phyloP scores from a whole-genome alignment of 2,888 invertebrate genomes.

The Euclidia mi region DNA sequence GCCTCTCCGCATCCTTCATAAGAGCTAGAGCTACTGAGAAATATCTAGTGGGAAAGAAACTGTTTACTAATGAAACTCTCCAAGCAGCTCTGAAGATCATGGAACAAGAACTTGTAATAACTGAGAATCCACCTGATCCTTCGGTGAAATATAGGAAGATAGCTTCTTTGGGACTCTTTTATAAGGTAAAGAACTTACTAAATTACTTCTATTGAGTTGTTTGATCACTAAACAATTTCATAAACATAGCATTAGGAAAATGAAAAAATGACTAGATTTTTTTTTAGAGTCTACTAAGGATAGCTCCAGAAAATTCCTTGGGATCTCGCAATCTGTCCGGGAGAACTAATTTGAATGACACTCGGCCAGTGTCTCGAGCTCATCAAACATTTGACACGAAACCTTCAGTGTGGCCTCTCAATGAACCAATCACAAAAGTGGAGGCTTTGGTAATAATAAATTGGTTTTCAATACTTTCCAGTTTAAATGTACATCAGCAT shows the following conservation, averaged over 20 bases:
- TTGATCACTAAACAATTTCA: too few species aligned
- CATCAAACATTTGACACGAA: conserved; percentile 91
- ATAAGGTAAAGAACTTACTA: too few species aligned
- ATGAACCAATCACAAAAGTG: conserved; percentile 90
- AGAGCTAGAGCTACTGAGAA: conserved; percentile 88
- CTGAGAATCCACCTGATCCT: conserved; percentile 84
- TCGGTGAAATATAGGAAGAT: conserved; percentile 89
- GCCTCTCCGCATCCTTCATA: conserved; percentile 80
- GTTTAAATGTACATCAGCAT: too few species aligned
- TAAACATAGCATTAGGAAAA: too few species aligned
- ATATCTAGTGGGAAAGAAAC: conserved; percentile 77
- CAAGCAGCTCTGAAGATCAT: conserved; percentile 69
- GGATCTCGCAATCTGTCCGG: conserved; percentile 83
- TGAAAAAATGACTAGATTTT: background rate
- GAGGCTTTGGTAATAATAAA: conserved; percentile 75
- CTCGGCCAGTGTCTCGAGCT: conserved; percentile 89
- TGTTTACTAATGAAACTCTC: conserved; percentile 78
- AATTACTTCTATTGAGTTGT: too few species aligned
- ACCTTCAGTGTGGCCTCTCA: conserved; percentile 90
- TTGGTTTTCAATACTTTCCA: too few species aligned
- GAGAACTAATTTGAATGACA: conserved; percentile 67
- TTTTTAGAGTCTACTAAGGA: conserved; percentile 83
- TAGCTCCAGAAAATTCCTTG: conserved; percentile 80
- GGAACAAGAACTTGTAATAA: conserved; percentile 64
- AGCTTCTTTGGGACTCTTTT: conserved; percentile 90